Conservation (phyloP, 1,140 invertebrate genomes). For the Aphis craccivora region DNA sequence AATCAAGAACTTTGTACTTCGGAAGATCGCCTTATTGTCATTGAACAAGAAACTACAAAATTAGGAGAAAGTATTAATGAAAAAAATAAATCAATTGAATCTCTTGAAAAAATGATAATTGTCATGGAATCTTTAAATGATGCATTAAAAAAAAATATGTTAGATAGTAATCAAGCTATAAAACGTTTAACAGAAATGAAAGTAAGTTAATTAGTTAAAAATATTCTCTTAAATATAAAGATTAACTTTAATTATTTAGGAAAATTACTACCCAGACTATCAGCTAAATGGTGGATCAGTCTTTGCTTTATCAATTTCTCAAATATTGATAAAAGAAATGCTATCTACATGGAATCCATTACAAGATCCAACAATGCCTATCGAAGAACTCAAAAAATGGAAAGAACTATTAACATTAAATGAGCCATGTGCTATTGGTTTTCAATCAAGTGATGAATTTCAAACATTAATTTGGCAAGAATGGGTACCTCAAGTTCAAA, state of each 20-base stretch:
- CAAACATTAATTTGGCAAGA: slow-evolving; percentile 81
- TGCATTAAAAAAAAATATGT: slow-evolving; percentile 65
- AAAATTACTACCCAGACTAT: slow-evolving; percentile 71
- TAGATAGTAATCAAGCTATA: slow-evolving; percentile 77
- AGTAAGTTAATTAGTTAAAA: slow-evolving; percentile 23
- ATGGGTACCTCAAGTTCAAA: slow-evolving; percentile 83
- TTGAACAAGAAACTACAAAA: slow-evolving; percentile 81
- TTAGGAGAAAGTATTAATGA: slow-evolving; percentile 75
- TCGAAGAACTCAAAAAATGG: slow-evolving; percentile 78
- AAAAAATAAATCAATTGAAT: slow-evolving; percentile 77
- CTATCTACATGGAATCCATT: slow-evolving; percentile 80
- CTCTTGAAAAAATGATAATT: slow-evolving; percentile 75
- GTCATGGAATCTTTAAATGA: slow-evolving; percentile 75
- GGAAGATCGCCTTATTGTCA: slow-evolving; percentile 77
- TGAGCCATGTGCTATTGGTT: slow-evolving; percentile 56
- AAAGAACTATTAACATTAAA: slow-evolving; percentile 70
- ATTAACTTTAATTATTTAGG: slow-evolving; percentile 61
- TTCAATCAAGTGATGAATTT: slow-evolving; percentile 40
- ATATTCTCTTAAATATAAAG: not conserved
- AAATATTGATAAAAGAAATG: slow-evolving; percentile 73
- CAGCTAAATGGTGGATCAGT: slow-evolving; percentile 72
- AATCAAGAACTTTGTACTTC: slow-evolving; percentile 80
- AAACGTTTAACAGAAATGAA: slow-evolving; percentile 48
- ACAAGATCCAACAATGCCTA: slow-evolving; percentile 69
- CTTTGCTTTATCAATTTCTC: slow-evolving; percentile 73